Conservation (phyloP, 2,113 vertebrate genomes). For the Neolamprologus ventralis region DNA sequence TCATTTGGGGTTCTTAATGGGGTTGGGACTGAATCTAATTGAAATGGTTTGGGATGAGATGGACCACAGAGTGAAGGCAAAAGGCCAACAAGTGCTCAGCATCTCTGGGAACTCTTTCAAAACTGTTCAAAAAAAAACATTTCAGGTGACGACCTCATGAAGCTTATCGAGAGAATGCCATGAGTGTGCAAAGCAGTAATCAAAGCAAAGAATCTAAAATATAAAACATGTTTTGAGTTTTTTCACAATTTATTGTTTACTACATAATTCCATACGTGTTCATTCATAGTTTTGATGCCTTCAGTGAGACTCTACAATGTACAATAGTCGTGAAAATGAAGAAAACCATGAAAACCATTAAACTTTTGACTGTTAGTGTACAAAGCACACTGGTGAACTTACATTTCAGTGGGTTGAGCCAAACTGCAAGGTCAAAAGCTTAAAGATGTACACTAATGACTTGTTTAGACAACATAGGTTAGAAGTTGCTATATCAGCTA, state of each 20-base stretch:
- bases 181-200: not conserved
- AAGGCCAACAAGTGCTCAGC: not conserved
- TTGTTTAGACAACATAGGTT: not conserved
- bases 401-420: not conserved
- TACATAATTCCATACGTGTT: not conserved
- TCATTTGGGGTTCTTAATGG: too few relatives aligned
- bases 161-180: not conserved
- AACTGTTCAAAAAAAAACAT: accelerated
- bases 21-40: too few relatives aligned
- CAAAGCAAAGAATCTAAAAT: not conserved
- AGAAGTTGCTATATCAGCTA: not conserved
- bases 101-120: not conserved
- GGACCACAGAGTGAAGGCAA: too few relatives aligned
- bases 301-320: not conserved
- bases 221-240: not conserved
- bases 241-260: not conserved
- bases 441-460: not conserved
- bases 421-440: not conserved
- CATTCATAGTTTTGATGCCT: not conserved
- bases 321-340: not conserved
- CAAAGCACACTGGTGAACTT: not conserved
- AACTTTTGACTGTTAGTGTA: not conserved
- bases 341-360: not conserved
- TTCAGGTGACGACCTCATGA: not conserved
- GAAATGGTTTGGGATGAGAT: too few relatives aligned